Base-by-base conservation (phyloP, 2,797 vertebrate species). In the Falco rusticolus region DNA sequence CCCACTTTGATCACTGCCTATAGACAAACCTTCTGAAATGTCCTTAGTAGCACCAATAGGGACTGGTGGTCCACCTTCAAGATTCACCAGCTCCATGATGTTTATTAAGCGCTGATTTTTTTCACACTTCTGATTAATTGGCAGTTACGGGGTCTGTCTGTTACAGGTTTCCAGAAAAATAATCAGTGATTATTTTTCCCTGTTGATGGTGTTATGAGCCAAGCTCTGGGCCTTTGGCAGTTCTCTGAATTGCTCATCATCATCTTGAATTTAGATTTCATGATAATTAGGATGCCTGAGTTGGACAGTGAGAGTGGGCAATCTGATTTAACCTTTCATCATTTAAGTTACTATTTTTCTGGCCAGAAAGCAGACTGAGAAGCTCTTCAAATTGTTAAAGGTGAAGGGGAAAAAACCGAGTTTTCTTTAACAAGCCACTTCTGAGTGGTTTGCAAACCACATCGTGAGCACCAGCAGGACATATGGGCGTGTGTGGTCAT, bases 211-310 rank as follows among this genome's bases (percentile, higher is more conserved):
- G 41, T 90, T 89, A 33, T 0, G 4, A 95, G 77, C 50, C 66
- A 80, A 90, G 39, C 31, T 79, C 81, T 48, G 34, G 84, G 80
- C 39, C 47, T 86, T 92, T 90, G 90, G 86, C 74, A 79, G 63
- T 92, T 88, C 74, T 90, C 47, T 68, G 72, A 91, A 86, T 88
- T 92, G 74, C 84, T 95, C 75, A 84, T 84, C n/a, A 47, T 83
- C 70, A 41, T 90, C 90, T 74, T 94, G 74, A 76, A 80, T 94
- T 96, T 87, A 66, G 81, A 87, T 92, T 95, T 93, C 43, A 17
- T 37, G n/a, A 45, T 87, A 79, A 94, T 95, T 89, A 91, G 65
- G 69, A 51, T 88, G 83, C 39, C 76, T 86, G 82, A 81, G 26
- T 78, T 88, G 85, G 72, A 70, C 65, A 37, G 34, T 63, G 75